A percentile compares a stretch with the other conserved stretches of the same genome.
Conservation (phyloP, 2,888 invertebrate species). For the Mechanitis mazaeus region DNA sequence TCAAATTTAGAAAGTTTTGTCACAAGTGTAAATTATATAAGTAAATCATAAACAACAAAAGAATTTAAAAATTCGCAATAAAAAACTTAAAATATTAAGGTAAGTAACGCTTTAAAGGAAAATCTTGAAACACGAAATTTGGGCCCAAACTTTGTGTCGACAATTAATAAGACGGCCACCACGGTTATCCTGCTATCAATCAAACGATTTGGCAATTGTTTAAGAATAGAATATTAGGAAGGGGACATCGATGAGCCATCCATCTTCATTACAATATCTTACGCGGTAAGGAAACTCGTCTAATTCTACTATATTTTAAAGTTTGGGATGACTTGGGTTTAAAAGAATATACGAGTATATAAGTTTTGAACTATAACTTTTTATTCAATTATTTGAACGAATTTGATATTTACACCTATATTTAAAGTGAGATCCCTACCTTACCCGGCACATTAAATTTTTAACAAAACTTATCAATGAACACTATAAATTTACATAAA, state of each 20-base stretch:
- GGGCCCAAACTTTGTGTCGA: constrained; percentile 33
- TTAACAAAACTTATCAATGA: no score
- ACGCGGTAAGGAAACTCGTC: neutral
- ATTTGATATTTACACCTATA: no score
- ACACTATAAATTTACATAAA: no score
- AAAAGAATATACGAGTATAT: neutral
- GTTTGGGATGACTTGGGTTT: neutral
- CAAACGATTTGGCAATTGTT: constrained; percentile 48
- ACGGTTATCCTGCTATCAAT: constrained; percentile 42
- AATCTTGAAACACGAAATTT: constrained; percentile 11
- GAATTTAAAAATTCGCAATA: neutral
- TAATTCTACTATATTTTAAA: neutral
- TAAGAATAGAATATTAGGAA: constrained; percentile 30
- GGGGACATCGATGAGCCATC: constrained; percentile 21
- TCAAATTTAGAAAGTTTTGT: no score
- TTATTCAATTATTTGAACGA: no score
- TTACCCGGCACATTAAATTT: no score
- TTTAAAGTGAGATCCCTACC: no score
- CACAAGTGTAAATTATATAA: no score
- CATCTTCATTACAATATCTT: constrained; percentile 25
- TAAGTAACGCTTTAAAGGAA: neutral
- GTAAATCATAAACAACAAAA: neutral
- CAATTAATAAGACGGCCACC: constrained; percentile 43
- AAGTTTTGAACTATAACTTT: neutral
- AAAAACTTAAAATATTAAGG: no score